Conservation (phyloP, 1,140 invertebrate species). For the Grapholita molesta region DNA sequence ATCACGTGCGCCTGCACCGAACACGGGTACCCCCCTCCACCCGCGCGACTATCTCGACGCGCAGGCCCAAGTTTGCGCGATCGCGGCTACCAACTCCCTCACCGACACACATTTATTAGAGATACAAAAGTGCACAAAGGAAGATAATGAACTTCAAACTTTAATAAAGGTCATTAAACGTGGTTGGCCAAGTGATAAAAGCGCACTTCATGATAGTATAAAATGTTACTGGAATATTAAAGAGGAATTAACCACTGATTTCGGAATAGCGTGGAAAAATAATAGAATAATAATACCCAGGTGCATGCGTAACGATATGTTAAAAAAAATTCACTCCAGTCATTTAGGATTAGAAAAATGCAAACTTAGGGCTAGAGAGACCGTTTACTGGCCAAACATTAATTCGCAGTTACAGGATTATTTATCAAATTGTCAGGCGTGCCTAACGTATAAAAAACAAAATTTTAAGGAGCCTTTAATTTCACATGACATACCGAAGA, state of each 20-base stretch:
- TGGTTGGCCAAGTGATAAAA: neutral
- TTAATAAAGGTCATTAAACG: slow-evolving; percentile 20
- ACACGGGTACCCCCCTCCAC: neutral
- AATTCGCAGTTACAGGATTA: slow-evolving; percentile 18
- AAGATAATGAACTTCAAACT: slow-evolving; percentile 12
- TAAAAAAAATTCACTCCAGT: slow-evolving; percentile 24
- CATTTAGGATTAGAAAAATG: slow-evolving; percentile 16
- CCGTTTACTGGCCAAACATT: slow-evolving; percentile 20
- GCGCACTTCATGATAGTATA: neutral
- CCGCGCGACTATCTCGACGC: slow-evolving; percentile 10
- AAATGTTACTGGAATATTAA: slow-evolving; percentile 21
- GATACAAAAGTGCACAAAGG: slow-evolving; percentile 13
- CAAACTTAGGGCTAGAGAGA: slow-evolving; percentile 8
- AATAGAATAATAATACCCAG: slow-evolving; percentile 23
- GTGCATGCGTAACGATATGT: slow-evolving; percentile 39
- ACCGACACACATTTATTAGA: slow-evolving; percentile 15
- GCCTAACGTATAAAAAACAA: slow-evolving; percentile 16
- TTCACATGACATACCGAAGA: slow-evolving; percentile 36
- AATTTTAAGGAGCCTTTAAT: slow-evolving; percentile 46
- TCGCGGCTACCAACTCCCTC: neutral
- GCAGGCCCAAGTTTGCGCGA: slow-evolving; percentile 20
- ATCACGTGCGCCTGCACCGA: slow-evolving; percentile 39
- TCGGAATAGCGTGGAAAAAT: slow-evolving; percentile 44
- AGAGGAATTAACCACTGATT: slow-evolving; percentile 32
- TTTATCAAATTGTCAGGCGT: slow-evolving; percentile 19